phyloP scores from a whole-genome alignment of 2,797 vertebrate genomes.

The Champsocephalus esox region DNA sequence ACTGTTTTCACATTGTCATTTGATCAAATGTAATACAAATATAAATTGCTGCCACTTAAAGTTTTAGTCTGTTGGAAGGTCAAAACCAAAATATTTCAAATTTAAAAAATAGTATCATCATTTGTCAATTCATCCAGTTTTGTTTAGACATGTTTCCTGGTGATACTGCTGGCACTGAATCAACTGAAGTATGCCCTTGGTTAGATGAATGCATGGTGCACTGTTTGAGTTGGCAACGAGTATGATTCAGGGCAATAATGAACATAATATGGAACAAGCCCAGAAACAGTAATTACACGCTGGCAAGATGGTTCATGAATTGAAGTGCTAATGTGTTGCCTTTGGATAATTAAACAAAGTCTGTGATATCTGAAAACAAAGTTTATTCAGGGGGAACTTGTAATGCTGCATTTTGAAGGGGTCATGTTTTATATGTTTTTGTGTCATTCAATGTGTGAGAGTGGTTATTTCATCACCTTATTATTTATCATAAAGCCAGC shows the following conservation, averaged over 20 bases:
- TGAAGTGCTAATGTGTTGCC: constrained; percentile 64
- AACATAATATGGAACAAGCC: constrained; percentile 66
- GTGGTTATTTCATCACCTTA: constrained; percentile 27
- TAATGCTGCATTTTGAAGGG: background rate
- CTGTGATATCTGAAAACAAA: constrained; percentile 41
- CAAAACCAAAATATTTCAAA: background rate
- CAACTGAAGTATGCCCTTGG: constrained; percentile 9
- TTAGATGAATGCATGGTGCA: constrained; percentile 27
- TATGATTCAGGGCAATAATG: constrained; percentile 63
- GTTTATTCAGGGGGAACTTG: constrained; percentile 18
- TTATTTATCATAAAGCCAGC: constrained; percentile 24
- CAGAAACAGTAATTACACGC: constrained; percentile 69
- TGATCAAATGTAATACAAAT: background rate
- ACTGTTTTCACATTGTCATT: background rate
- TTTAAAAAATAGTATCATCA: too few species aligned
- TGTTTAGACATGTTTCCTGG: too few species aligned
- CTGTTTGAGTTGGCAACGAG: constrained; percentile 47
- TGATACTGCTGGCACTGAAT: constrained; percentile 24
- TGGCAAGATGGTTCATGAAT: constrained; percentile 62
- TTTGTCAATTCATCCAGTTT: too few species aligned
- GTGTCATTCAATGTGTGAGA: constrained; percentile 1
- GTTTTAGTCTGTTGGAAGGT: background rate
- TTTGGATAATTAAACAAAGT: constrained; percentile 54
- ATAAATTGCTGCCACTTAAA: background rate
- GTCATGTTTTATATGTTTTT: background rate